phyloP scores from a whole-genome alignment of 2,888 invertebrate genomes.

The Hyppa rectilinea region DNA sequence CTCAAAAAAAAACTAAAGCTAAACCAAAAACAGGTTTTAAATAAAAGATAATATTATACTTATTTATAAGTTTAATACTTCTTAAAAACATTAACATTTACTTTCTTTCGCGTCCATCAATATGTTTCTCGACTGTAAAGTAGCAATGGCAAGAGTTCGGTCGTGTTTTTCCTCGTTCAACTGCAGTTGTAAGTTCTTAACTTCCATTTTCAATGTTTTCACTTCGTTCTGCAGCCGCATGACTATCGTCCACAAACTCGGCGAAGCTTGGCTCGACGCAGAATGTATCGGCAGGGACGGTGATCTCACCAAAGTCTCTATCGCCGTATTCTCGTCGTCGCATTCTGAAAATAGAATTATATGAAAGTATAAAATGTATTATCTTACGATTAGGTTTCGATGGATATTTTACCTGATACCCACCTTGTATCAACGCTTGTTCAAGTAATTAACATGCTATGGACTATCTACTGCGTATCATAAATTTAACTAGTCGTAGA shows the following conservation, averaged over 20 bases:
- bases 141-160: slow-evolving; percentile 85
- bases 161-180: slow-evolving; percentile 93
- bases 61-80: slow-evolving; percentile 56
- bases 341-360: slow-evolving; percentile 84
- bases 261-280: slow-evolving; percentile 82
- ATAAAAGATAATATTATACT: slow-evolving; percentile 17
- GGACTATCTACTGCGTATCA: slow-evolving; percentile 23
- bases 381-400: slow-evolving; percentile 45
- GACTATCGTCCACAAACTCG: slow-evolving; percentile 94
- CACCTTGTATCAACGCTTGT: slow-evolving; percentile 67
- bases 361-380: slow-evolving; percentile 67
- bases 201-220: slow-evolving; percentile 91
- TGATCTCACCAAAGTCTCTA: slow-evolving; percentile 87
- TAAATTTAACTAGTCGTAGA: slow-evolving; percentile 27
- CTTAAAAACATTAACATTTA: slow-evolving; percentile 80
- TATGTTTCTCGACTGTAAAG: slow-evolving; percentile 83
- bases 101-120: slow-evolving; percentile 88
- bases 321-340: slow-evolving; percentile 85
- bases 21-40: background rate
- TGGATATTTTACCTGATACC: slow-evolving; percentile 69
- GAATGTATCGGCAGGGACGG: slow-evolving; percentile 87
- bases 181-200: slow-evolving; percentile 91
- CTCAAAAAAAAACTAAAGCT: too few species aligned
- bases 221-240: slow-evolving; percentile 94
- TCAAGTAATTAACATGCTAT: slow-evolving; percentile 45